Base-by-base conservation (phyloP, 2,888 invertebrate species). In the Caenorhabditis imperialis region DNA sequence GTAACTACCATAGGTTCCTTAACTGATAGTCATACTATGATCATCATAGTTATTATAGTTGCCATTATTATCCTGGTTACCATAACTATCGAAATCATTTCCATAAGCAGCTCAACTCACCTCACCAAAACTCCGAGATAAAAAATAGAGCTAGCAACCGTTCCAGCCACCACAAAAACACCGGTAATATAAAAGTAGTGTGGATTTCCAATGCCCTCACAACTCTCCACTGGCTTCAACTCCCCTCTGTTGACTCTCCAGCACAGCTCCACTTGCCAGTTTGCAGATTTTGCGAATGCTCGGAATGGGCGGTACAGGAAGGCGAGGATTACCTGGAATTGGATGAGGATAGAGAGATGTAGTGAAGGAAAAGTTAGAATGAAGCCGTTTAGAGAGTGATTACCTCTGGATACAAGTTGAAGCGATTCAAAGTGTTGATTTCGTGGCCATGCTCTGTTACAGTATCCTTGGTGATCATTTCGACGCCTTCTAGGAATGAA, bases 391-490 rank as follows among this genome's bases (percentile, higher is more conserved):
- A 20, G 38, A 37, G 18, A 45, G 89, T 88, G 48, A 51, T 53
- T 25, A 94, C 92, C 91, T 95, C 95, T 1, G 94, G 94, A 85
- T 93, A 92, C 55, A 95, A 91, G 89, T 93, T 94, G 88, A 95
- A 95, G 55, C 94, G 90, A 85, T 93, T 92, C 38, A 93, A 90
- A 0, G 93, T 93, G 89, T 95, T 94, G 23, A 95, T 93, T 55
- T 92, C 92, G 57, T 92, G 91, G 0, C 94, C 94, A 88, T 92
- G 93, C 88, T 95, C 94, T 0, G 94, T 94, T 22, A 92, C 89
- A 81, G 92, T 92, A 85, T 94, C 93, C 74, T 92, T 91, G 88
- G 92, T 92, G 30, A 91, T 88, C 40, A 81, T 91, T 0, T 91
- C 88, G 50, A 93, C 89, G 0, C 93, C 94, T 0, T 91, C 88